These are phyloP conservation scores for Salmo trutta DNA, from an alignment of 2,797 vertebrate species.

Conservation along the genomic window DNA sequence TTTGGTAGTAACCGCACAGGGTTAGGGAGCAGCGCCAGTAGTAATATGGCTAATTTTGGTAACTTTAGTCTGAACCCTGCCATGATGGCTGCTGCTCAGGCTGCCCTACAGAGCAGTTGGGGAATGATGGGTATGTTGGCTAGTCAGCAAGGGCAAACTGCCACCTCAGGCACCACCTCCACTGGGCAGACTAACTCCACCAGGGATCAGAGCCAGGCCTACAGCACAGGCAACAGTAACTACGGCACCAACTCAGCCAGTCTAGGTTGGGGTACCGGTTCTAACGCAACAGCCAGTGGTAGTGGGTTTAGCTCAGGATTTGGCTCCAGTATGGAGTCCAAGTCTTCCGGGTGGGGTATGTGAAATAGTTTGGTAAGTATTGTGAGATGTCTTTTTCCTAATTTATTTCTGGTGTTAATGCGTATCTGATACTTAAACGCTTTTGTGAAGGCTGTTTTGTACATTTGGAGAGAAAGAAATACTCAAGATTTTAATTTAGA, in stretches of 20 bases:
- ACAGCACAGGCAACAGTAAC: constrained; percentile 89
- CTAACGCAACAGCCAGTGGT: constrained; percentile 84
- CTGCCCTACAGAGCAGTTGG: constrained; percentile 97
- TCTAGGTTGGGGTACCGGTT: constrained; percentile 93
- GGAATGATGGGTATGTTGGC: constrained; percentile 99
- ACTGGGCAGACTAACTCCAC: constrained; percentile 85
- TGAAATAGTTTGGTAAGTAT: constrained; percentile 82
- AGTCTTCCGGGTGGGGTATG: constrained; percentile 99
- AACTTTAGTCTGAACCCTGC: constrained; percentile 97
- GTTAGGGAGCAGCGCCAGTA: constrained; percentile 89
- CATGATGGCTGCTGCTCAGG: constrained; percentile 98
- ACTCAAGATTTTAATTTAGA: constrained; percentile 85
- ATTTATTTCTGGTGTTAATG: constrained; percentile 72
- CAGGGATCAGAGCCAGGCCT: constrained; percentile 83
- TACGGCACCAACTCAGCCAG: constrained; percentile 89
- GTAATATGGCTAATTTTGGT: constrained; percentile 87
- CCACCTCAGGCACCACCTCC: constrained; percentile 85
- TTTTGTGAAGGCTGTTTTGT: constrained; percentile 89
- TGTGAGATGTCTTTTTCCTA: constrained; percentile 90
- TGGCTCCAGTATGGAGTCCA: constrained; percentile 98
- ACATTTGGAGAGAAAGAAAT: constrained; percentile 81
- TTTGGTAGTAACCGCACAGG: constrained; percentile 90
- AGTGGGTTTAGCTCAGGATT: constrained; percentile 95
- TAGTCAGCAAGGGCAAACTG: constrained; percentile 93
- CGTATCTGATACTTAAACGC: constrained; percentile 70